Evolutionary conservation across 2,888 invertebrate genomes (phyloP).

Genomic region (Melanotus villosus): DNA sequence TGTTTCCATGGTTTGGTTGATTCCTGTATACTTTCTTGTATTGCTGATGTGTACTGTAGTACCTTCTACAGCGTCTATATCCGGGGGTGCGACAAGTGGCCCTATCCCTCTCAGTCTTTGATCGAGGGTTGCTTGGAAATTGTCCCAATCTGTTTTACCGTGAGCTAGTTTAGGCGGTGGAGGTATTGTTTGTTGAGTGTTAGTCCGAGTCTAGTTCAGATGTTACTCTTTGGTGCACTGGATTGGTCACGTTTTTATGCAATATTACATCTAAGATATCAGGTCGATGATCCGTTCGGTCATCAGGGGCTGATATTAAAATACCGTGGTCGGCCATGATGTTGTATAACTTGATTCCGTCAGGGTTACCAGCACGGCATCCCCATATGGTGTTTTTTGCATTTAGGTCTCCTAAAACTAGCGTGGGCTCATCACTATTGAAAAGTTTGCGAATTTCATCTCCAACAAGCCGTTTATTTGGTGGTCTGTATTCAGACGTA

Average conservation of each 20-base stretch:
- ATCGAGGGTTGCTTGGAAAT: neutral
- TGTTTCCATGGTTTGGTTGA: neutral
- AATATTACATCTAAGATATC: neutral
- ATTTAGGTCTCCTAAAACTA: too few species aligned
- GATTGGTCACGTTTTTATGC: neutral
- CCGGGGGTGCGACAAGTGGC: neutral
- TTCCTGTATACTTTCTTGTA: neutral
- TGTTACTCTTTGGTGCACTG: neutral
- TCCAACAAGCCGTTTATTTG: neutral
- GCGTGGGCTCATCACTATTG: too few species aligned
- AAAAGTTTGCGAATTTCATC: neutral
- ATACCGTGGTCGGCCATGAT: slow-evolving; percentile 4
- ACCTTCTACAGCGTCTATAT: too few species aligned
- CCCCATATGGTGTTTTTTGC: too few species aligned
- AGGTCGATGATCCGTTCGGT: slow-evolving; percentile 5
- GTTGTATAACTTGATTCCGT: too few species aligned
- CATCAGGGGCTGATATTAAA: neutral
- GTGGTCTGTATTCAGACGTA: too few species aligned
- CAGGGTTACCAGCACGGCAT: too few species aligned
- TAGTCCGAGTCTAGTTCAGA: slow-evolving; percentile 7
- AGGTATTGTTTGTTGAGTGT: neutral
- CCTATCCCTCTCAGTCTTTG: neutral
- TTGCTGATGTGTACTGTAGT: too few species aligned
- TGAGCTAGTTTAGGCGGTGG: neutral
- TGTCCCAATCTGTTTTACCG: neutral